Evolutionary conservation across 2,113 vertebrate species (phyloP), one percentile per base, ranked within the genome.

Genomic region (Gadus chalcogrammus): DNA sequence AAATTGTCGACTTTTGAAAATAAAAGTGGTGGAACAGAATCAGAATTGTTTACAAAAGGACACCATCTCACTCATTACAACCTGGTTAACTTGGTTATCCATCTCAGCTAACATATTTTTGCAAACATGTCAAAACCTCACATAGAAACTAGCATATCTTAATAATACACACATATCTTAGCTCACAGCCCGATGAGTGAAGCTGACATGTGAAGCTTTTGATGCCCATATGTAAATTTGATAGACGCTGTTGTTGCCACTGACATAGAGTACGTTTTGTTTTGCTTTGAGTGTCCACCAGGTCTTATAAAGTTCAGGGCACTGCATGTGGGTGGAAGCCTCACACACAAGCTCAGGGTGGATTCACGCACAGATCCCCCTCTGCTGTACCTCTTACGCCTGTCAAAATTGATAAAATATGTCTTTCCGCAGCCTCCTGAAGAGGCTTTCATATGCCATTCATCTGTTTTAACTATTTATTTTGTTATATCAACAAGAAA

Each of bases 351-450:
- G 75, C 65, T 89, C 81, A 83, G 70, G 73, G 76, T 79, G 63
- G 61, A 66, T 75, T 84, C 74, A 79, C 81, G 79, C 81, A 77
- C 68, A 76, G 68, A 74, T 71, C 66, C 71, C 64, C 69, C 64
- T 64, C 65, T 56, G 75, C 42, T 48, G 42, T 9, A 48, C 42
- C 42, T 48, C 42, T 48, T 48, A 48, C 42, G 42, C 84, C 74
- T 85, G 84, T 89, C 86, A 76, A 78, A 89, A 82, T 78, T 79
- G 76, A 82, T 87, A 78, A 80, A 80, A 71, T 59, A 61, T 64
- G 61, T 73, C 71, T 83, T 69, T 70, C 48, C 72, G 22, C 62
- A 56, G 65, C 76, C 69, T 65, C 80, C 59, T 69, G 64, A 77
- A 75, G 68, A 68, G 31, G 62, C 52, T 77, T 82, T 87, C 65